These are phyloP conservation scores for Cephus spinipes DNA, from an alignment of 2,888 invertebrate species.

Conservation along the genomic window DNA sequence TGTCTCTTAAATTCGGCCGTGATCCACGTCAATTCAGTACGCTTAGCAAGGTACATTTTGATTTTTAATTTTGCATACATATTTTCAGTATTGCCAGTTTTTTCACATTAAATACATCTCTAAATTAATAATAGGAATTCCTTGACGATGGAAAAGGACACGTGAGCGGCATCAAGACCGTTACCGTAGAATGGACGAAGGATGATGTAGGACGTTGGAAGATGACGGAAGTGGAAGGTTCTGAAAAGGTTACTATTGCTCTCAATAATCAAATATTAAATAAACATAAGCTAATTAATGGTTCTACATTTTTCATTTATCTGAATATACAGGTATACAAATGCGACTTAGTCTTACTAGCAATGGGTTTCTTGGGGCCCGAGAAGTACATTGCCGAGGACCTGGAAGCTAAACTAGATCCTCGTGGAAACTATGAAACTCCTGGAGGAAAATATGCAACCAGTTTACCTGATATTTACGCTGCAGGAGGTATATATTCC, in stretches of 20 bases:
- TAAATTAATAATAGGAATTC: conserved; percentile 75
- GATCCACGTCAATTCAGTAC: conserved; percentile 96
- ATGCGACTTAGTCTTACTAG: conserved; percentile 92
- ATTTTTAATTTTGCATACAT: conserved; percentile 10
- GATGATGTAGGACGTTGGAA: conserved; percentile 93
- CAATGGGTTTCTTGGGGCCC: conserved; percentile 99
- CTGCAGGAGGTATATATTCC: conserved; percentile 86
- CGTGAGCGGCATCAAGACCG: conserved; percentile 91
- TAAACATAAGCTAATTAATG: neutral
- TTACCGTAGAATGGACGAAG: conserved; percentile 94
- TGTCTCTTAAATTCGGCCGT: conserved; percentile 77
- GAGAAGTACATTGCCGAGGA: conserved; percentile 91
- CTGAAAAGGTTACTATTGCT: conserved; percentile 71
- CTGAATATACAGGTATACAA: conserved; percentile 72
- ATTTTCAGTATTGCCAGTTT: neutral
- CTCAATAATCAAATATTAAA: neutral
- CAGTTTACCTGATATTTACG: conserved; percentile 86
- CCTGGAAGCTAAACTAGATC: conserved; percentile 82
- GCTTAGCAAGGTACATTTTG: conserved; percentile 79
- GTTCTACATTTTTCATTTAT: neutral
- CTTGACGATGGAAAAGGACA: conserved; percentile 89
- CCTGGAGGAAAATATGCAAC: conserved; percentile 82
- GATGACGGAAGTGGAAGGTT: conserved; percentile 87
- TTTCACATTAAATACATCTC: neutral
- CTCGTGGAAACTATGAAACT: conserved; percentile 92